Evolutionary conservation across 1,140 invertebrate species (phyloP).

Genomic region (Ceratoteleas bidentatus): DNA sequence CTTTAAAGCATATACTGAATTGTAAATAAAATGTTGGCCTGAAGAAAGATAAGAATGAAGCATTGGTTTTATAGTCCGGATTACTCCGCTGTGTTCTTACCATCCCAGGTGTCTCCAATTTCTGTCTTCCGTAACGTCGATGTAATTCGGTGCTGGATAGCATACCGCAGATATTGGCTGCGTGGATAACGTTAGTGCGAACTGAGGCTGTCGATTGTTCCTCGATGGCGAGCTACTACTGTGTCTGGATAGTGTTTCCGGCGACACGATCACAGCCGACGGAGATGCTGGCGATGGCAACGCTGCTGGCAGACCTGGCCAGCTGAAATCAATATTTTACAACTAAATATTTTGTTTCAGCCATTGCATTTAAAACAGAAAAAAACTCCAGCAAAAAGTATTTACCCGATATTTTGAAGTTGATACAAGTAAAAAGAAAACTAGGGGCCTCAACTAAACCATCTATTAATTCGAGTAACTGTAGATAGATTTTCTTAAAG

Average conservation of each 20-base stretch:
- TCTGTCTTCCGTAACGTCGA: conserved; percentile 75
- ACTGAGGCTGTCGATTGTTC: conserved; percentile 72
- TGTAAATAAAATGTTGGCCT: too few relatives aligned
- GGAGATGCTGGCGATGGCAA: conserved; percentile 87
- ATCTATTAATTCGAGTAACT: too few relatives aligned
- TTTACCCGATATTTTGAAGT: too few relatives aligned
- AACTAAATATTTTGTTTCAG: not conserved
- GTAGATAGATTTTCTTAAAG: too few relatives aligned
- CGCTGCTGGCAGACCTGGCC: conserved; percentile 78
- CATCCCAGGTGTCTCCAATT: conserved; percentile 77
- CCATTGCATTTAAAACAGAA: too few relatives aligned
- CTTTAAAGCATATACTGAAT: too few relatives aligned
- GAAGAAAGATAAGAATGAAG: too few relatives aligned
- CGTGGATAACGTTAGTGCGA: conserved; percentile 75
- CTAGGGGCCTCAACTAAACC: too few relatives aligned
- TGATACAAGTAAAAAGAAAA: too few relatives aligned
- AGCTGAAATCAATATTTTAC: conserved; percentile 67
- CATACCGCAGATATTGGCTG: conserved; percentile 78
- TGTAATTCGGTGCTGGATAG: conserved; percentile 76
- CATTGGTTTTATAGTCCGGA: too few relatives aligned
- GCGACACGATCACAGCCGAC: conserved; percentile 87
- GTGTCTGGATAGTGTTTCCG: conserved; percentile 85
- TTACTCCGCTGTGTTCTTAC: conserved; percentile 65
- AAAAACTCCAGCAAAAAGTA: too few relatives aligned
- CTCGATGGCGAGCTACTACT: conserved; percentile 80